phyloP scores from a whole-genome alignment of 1,140 invertebrate genomes.

The Neuroterus valhalla region DNA sequence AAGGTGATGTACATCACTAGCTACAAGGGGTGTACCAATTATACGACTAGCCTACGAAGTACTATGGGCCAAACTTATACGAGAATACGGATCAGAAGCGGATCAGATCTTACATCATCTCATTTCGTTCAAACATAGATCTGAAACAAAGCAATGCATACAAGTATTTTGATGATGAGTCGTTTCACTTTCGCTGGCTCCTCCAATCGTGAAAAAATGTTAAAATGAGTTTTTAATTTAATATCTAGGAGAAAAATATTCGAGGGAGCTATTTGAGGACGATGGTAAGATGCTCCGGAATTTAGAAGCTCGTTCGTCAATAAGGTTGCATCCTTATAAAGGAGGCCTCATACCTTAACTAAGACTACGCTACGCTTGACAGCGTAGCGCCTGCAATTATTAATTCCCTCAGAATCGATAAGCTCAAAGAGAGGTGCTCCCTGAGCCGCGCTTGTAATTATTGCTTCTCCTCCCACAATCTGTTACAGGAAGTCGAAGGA shows the following conservation, averaged over 20 bases:
- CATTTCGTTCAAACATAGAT: no score
- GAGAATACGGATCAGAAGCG: no score
- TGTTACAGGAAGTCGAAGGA: constrained; percentile 53
- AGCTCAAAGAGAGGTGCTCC: constrained; percentile 62
- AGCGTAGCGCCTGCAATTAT: constrained; percentile 59
- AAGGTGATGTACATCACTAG: no score
- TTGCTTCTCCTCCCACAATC: constrained; percentile 45
- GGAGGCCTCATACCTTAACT: constrained; percentile 20
- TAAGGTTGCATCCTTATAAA: constrained; percentile 25
- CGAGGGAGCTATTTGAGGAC: background rate
- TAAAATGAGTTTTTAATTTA: no score
- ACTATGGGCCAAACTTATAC: no score
- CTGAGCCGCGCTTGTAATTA: constrained; percentile 62
- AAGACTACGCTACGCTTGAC: constrained; percentile 20
- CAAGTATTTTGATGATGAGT: no score
- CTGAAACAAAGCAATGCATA: no score
- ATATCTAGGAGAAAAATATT: background rate
- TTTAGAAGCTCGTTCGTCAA: background rate
- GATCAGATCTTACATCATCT: no score
- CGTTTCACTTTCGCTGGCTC: no score
- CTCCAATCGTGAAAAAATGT: no score
- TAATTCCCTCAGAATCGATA: constrained; percentile 66
- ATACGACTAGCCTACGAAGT: no score
- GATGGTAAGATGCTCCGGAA: background rate
- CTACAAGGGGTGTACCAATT: no score